Base-by-base conservation (phyloP, 2,113 vertebrate genomes). In the Zingel zingel region DNA sequence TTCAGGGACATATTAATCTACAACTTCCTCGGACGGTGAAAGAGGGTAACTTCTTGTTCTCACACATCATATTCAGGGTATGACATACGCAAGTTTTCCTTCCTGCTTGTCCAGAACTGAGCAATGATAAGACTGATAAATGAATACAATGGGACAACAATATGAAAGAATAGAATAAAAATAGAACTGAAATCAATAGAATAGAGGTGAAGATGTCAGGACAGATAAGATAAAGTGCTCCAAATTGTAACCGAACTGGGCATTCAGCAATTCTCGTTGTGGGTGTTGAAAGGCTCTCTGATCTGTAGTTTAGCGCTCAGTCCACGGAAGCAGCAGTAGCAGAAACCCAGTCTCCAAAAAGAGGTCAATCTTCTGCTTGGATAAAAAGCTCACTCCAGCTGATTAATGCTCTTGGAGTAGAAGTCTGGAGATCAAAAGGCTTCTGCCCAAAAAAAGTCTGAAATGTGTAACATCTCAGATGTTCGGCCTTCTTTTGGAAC, bases 351-450 rank as follows among this genome's bases (percentile, higher is more conserved):
- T 76, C 62, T 77, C 75, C 5, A n/a, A 87, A 86, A 79, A 74
- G 79, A 89, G 83, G 75, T 86, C 83, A 90, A 58, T 43, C 77
- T 65, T 82, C 83, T 74, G 85, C 78, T 80, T 59, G 81, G 82
- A 88, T 86, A 43, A 79, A 79, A 77, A 62, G 39, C 78, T 79
- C 1, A 0, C 73, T 85, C 70, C 84, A 81, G 79, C 88, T 86
- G 85, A 89, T 91, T 77, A 65, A 54, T 65, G 81, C 62, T 76
- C 65, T 73, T 66, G 66, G 77, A 82, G 74, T 68, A 84, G 67
- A 73, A 61, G 47, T 59, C 62, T 73, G 50, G 10, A 69, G 79
- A 88, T 90, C 86, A 90, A 87, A 89, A 72, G 81, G 33, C 59
- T 82, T 86, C 88, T 19, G 3, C 39, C 83, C 54, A 25, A 15